Conservation (phyloP, 1,140 invertebrate genomes). For the Contarinia nasturtii region DNA sequence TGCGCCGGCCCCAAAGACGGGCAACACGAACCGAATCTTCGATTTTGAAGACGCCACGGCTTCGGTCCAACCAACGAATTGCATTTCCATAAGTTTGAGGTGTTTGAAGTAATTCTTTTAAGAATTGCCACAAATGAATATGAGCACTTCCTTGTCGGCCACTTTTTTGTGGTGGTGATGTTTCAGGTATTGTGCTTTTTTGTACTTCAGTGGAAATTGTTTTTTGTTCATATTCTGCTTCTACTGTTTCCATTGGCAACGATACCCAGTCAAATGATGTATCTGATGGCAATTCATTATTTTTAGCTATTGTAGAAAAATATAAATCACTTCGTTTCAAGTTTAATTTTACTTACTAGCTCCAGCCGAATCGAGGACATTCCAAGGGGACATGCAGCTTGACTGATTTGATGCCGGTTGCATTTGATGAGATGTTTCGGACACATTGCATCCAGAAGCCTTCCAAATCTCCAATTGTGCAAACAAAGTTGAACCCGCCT, state of each 20-base stretch:
- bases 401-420: constrained; percentile 4
- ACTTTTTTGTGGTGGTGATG: constrained; percentile 20
- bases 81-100: constrained; percentile 75
- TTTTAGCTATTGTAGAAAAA: neutral
- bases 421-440: constrained; percentile 1
- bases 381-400: constrained; percentile 8
- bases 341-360: no score
- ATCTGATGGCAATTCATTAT: neutral
- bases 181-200: constrained; percentile 6
- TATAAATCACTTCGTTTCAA: no score
- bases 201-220: no score
- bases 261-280: no score
- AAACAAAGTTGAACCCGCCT: constrained; percentile 69
- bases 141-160: constrained; percentile 48
- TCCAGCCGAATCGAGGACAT: no score
- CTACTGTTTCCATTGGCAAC: no score
- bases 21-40: constrained; percentile 95
- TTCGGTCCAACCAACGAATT: constrained; percentile 90
- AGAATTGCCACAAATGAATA: constrained; percentile 98
- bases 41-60: constrained; percentile 95
- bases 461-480: constrained; percentile 87
- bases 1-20: constrained; percentile 86
- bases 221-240: no score
- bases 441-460: constrained; percentile 33
- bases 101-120: constrained; percentile 83